Evolutionary conservation across 23 tunicate species (phyloP).

Genomic region (Trididemnum clinides): DNA sequence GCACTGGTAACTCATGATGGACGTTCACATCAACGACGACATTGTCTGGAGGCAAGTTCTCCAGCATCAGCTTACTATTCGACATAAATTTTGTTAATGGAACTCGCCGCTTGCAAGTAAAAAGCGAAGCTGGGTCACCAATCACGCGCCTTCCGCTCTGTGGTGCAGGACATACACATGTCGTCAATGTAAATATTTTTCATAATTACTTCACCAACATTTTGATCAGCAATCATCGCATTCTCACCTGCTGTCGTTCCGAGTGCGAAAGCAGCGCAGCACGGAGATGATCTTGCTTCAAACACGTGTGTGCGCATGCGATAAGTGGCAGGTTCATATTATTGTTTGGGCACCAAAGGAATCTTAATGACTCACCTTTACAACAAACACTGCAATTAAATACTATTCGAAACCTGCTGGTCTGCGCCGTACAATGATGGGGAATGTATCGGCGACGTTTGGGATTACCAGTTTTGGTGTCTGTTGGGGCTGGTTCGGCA

Average conservation of each 20-base stretch:
- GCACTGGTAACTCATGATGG: background rate
- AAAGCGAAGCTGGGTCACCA: background rate
- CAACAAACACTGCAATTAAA: background rate
- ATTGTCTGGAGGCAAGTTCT: background rate
- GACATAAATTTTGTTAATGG: background rate
- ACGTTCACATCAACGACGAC: background rate
- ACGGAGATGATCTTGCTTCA: background rate
- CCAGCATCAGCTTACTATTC: background rate
- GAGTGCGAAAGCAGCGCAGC: slow-evolving; percentile 9
- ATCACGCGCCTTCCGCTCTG: background rate
- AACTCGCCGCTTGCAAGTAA: background rate
- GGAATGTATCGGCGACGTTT: background rate
- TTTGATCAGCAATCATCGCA: background rate
- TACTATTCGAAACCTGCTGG: background rate
- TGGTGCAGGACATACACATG: background rate
- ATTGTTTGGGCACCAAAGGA: slow-evolving; percentile 4
- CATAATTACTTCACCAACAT: background rate
- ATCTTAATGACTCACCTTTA: background rate
- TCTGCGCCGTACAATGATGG: background rate
- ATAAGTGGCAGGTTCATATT: background rate
- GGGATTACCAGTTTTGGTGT: background rate
- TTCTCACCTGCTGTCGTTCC: background rate
- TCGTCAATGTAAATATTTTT: slow-evolving; percentile 3
- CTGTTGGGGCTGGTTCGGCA: background rate
- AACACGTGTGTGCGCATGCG: slow-evolving; percentile 19